These are phyloP conservation scores for Phylloscopus whistleri DNA, from an alignment of 2,113 vertebrate species.

Conservation along the genomic window DNA sequence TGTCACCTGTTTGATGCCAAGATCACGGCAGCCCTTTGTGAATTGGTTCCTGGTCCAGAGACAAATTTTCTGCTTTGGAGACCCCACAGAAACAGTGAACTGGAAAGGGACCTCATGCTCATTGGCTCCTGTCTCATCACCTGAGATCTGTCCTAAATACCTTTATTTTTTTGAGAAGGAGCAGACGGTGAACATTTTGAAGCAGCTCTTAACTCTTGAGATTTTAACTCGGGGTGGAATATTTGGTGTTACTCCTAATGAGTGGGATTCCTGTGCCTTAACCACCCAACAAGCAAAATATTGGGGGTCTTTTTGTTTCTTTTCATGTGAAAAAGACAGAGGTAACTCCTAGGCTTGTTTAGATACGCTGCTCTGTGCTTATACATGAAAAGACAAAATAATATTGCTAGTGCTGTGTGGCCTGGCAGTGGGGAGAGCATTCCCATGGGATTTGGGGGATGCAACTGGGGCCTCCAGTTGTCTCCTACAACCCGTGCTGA, in stretches of 20 bases:
- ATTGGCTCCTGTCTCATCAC: neutral
- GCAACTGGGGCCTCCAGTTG: neutral
- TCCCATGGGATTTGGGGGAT: neutral
- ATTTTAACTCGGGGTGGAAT: neutral
- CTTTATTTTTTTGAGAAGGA: neutral
- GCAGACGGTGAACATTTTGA: neutral
- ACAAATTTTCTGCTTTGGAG: neutral
- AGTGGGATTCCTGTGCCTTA: neutral
- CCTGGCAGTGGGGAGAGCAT: neutral
- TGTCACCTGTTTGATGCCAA: neutral
- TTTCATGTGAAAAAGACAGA: neutral
- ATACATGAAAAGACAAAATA: neutral
- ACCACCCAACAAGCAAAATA: neutral
- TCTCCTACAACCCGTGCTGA: accelerated
- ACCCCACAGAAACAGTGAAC: neutral
- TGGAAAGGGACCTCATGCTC: neutral
- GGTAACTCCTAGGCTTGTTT: neutral
- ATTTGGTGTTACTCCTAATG: neutral
- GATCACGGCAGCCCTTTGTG: neutral
- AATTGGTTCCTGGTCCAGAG: neutral
- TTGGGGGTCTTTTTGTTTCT: neutral
- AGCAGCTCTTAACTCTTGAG: neutral
- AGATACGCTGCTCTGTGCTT: accelerated
- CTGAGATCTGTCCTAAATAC: neutral
- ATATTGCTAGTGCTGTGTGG: neutral